Conservation (phyloP, 2,113 vertebrate genomes). For the Microtus montanus region DNA sequence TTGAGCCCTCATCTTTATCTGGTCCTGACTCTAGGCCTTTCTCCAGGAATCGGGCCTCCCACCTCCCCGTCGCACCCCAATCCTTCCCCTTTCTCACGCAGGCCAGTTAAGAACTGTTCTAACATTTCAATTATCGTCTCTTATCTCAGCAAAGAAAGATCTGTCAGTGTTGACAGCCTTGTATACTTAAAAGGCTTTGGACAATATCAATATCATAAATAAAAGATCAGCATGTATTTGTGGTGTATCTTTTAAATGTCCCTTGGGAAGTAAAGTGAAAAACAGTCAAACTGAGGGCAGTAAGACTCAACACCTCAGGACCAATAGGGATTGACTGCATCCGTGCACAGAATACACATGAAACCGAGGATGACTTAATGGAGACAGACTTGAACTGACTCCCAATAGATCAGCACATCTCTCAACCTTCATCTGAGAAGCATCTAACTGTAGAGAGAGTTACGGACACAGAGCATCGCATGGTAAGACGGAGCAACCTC, state of each 20-base stretch:
- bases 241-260: slow-evolving; percentile 12
- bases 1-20: not conserved
- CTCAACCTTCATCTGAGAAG: not conserved
- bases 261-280: not conserved
- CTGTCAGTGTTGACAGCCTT: not conserved
- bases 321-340: not conserved
- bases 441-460: not conserved
- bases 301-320: not conserved
- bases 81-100: not conserved
- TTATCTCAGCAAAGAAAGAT: not conserved
- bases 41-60: not conserved
- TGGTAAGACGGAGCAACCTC: not conserved
- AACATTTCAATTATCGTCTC: not conserved
- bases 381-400: not conserved
- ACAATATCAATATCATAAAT: not conserved
- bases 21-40: not conserved
- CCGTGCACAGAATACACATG: not conserved
- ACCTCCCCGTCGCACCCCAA: fast-evolving
- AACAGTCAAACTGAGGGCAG: not conserved
- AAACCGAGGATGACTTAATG: not conserved
- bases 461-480: not conserved
- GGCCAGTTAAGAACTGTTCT: not conserved
- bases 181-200: not conserved
- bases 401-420: not conserved
- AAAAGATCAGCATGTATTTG: not conserved